Evolutionary conservation across 1,140 invertebrate species (phyloP), one percentile per base, ranked within the genome.

Genomic region (Drosophila pallidifrons): DNA sequence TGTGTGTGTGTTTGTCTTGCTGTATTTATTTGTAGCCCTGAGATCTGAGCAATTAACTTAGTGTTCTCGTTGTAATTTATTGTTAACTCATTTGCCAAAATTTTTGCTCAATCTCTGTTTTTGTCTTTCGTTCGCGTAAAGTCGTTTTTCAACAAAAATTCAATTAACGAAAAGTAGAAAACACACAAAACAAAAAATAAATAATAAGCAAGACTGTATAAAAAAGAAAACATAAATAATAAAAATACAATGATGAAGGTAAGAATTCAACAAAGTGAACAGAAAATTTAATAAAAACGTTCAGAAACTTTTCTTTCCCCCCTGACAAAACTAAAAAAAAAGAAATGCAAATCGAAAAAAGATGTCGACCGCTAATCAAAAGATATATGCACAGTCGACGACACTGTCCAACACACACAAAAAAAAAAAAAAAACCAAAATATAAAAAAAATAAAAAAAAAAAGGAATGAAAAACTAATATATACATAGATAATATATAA

Each of bases 181-280:
- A 63, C 67, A 58, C 72, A 75, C 72, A 75, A 58, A 75, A 35
- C 54, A 46, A 65, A 16, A 70, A 55, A 30, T 52, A 35, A 65
- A 65, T 32, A 51, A 68, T 54, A 60, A 13, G 13, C 11, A 54
- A 57, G 54, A 57, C 13, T 45, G 38, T 54, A 49, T 45, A 67
- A 68, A 66, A 54, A 41, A 55, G 20, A 83, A 68, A 72, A 6
- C 45, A 64, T 65, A 75, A 47, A 41, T 65, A 73, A 55, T 71
- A 77, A 71, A 81, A 89, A 69, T 67, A 75, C 69, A 61, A 73
- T 57, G 46, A 83, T 88, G 85, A 88, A 88, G 83, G 83, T 88
- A 88, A 88, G 83, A 88, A 88, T 74, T 79, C 43, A 74, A 81
- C 64, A 83, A 82, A 80, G 66, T 72, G 82, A 75, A 78, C 71